Base-by-base conservation (phyloP, 2,888 invertebrate genomes). In the Hypselothyrea guttata region DNA sequence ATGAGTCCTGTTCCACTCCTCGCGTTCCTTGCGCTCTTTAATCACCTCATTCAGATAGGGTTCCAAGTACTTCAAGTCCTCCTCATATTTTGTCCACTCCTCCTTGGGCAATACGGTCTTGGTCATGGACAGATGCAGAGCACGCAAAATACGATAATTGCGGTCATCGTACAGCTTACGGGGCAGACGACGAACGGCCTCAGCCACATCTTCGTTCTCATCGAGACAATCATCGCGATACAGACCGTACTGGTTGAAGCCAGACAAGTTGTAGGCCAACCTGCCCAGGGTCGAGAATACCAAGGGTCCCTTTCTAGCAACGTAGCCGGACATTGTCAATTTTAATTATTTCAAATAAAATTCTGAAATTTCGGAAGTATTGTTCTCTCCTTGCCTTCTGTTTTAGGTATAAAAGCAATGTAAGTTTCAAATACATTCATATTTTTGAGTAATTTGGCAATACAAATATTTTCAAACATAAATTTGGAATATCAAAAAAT, bases 21-120 rank as follows among this genome's bases (percentile, higher is more conserved):
- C 93, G 49, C 55, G 55, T 40, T 55, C 55, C 41, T 55, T 49
- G 56, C 93, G 92, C 90, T 98, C 98, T 71, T 92, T 93, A 67
- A 92, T 90, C 0, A 98, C 96, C 91, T 97, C 94, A 0, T 95
- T 91, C 2, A 98, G 91, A 76, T 94, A 92, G 1, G 97, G 96
- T 64, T 92, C 91, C 58, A 98, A 92, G 89, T 98, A 98, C 61
- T 91, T 91, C 4, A 85, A 84, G 88, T 98, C 97, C 89, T 97
- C 95, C 87, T 98, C 97, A 68, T 92, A 93, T 88, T 95, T 95
- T 9, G 95, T 96, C 98, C 98, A 98, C 88, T 98, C 93, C 37
- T 95, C 94, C 88, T 97, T 94, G n/a, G 98, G 98, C 35, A 98
- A 91, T 83, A 95, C 90, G 22, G 91, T 92, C 86, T 97, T 97